Evolutionary conservation across 1,140 invertebrate species (phyloP).

Genomic region (Drosophila pruinosa): DNA sequence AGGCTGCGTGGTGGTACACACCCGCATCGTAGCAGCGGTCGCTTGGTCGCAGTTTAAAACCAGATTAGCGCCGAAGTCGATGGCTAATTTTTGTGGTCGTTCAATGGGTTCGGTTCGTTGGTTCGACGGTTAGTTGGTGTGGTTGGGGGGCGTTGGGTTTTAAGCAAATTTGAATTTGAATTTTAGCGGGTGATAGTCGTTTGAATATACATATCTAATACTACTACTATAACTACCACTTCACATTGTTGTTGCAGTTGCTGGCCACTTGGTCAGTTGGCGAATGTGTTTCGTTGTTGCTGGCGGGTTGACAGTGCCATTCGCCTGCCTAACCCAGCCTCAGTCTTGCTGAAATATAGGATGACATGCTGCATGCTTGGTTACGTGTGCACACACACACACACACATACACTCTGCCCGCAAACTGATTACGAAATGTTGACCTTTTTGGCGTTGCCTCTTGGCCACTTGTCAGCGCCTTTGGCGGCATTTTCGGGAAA

Average conservation of each 20-base stretch:
- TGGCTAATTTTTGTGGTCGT: constrained; percentile 72
- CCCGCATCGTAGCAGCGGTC: constrained; percentile 73
- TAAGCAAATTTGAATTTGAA: constrained; percentile 81
- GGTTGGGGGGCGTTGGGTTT: constrained; percentile 32
- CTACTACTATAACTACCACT: constrained; percentile 15
- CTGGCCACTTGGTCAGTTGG: constrained; percentile 71
- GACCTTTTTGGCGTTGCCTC: constrained; percentile 62
- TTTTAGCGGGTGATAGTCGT: constrained; percentile 79
- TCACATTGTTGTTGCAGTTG: constrained; percentile 8
- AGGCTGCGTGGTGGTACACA: constrained; percentile 48
- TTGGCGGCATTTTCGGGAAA: constrained; percentile 65
- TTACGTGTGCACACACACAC: constrained; percentile 68
- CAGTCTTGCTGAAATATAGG: constrained; percentile 65
- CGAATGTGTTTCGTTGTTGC: constrained; percentile 45
- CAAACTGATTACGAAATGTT: constrained; percentile 77
- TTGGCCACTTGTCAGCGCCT: constrained; percentile 69
- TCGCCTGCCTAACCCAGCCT: constrained; percentile 26
- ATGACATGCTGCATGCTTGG: constrained; percentile 74
- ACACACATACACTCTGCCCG: background rate
- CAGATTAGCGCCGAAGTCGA: constrained; percentile 80
- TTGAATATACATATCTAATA: constrained; percentile 40
- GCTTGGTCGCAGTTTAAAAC: constrained; percentile 66
- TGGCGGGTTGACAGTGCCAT: constrained; percentile 65
- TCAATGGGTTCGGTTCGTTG: constrained; percentile 15
- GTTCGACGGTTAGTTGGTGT: background rate